Percentiles rank a stretch among this genome's conserved stretches.
phyloP scores from a whole-genome alignment of 2,113 vertebrate genomes.

The Antechinus stuartii region DNA sequence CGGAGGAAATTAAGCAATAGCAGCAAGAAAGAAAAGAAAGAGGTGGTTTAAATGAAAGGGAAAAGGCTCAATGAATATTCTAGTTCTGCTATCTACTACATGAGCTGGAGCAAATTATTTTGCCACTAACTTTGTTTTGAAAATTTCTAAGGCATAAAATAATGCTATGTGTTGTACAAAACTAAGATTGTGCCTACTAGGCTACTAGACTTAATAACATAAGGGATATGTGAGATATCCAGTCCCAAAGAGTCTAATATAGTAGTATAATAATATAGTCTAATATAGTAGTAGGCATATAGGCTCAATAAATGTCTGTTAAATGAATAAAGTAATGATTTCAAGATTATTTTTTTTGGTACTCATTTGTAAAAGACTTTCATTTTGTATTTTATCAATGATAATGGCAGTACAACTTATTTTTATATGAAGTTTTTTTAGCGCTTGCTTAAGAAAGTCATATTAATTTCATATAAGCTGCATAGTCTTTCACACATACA shows the following conservation, averaged over 20 bases:
- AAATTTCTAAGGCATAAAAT: background rate
- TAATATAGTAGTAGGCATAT: background rate
- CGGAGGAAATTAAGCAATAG: background rate
- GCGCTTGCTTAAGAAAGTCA: background rate
- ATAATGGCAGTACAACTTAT: background rate
- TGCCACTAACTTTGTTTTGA: background rate
- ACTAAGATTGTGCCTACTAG: background rate
- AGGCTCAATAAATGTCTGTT: background rate
- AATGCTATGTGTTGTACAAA: background rate
- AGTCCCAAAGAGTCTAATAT: background rate
- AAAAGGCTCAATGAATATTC: background rate
- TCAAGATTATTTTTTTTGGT: background rate
- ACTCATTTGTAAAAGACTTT: conserved; percentile 12
- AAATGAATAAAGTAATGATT: conserved; percentile 18
- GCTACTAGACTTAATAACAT: background rate
- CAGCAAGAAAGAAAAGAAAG: background rate
- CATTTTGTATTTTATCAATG: background rate
- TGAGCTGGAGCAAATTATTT: background rate
- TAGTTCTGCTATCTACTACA: background rate
- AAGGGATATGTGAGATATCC: background rate
- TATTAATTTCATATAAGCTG: conserved; percentile 5
- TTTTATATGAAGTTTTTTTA: background rate
- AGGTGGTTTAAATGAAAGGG: background rate
- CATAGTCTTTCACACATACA: background rate
- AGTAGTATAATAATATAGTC: background rate